These are phyloP conservation scores for Vipera ursinii DNA, from an alignment of 2,797 vertebrate genomes.

Conservation along the genomic window DNA sequence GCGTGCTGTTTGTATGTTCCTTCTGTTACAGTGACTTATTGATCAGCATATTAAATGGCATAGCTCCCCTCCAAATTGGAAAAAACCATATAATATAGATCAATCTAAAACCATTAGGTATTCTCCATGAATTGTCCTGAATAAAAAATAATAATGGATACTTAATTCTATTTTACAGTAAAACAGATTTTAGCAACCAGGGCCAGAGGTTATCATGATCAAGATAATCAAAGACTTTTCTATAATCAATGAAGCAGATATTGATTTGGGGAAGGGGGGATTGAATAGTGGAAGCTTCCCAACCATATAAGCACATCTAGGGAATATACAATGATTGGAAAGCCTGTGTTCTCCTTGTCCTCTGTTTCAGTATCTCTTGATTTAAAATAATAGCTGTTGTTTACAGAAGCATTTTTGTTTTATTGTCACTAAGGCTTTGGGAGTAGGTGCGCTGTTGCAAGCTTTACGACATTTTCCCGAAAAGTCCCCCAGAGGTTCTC, in stretches of 20 bases:
- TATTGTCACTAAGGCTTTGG: conserved; percentile 42
- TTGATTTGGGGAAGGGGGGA: not conserved
- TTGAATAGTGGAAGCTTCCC: not conserved
- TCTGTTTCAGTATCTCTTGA: conserved; percentile 29
- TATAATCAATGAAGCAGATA: not conserved
- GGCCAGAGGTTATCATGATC: not conserved
- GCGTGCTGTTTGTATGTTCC: not conserved
- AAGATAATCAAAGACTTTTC: not conserved
- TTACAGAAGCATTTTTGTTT: conserved; percentile 11
- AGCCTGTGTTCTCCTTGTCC: not conserved
- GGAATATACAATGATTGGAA: not conserved
- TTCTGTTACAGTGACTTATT: not conserved
- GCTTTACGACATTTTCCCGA: conserved; percentile 48
- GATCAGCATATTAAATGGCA: not conserved
- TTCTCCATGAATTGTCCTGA: not conserved
- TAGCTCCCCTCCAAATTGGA: not conserved
- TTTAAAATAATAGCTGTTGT: conserved; percentile 24
- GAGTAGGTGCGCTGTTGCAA: conserved; percentile 36
- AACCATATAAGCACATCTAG: too few relatives aligned
- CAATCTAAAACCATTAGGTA: not conserved
- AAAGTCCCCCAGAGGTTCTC: conserved; percentile 52
- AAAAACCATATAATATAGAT: not conserved
- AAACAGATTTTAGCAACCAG: not conserved
- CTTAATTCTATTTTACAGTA: not conserved
- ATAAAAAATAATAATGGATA: not conserved